Percentiles rank a stretch among this genome's conserved stretches.
Evolutionary conservation across 2,888 invertebrate species (phyloP).

Genomic region (Fragum fragum): DNA sequence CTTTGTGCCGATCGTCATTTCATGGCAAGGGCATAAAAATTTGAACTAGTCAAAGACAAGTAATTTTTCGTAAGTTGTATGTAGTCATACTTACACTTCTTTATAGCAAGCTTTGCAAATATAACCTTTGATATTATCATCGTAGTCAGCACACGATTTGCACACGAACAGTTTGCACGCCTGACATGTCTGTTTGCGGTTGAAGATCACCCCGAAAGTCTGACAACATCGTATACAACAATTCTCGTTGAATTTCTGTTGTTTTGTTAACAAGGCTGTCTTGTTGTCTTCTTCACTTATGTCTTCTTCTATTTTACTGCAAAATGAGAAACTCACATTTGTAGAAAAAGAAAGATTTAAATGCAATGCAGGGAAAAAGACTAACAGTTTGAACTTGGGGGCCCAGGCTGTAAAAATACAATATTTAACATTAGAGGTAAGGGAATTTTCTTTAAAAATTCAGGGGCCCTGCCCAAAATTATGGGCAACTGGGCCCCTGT

Average conservation of each 20-base stretch:
- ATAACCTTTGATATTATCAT: slow-evolving; percentile 78
- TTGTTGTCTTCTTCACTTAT: slow-evolving; percentile 80
- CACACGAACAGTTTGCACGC: slow-evolving; percentile 84
- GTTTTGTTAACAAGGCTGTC: slow-evolving; percentile 74
- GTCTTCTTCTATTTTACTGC: slow-evolving; percentile 81
- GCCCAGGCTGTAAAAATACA: no score
- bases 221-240: slow-evolving; percentile 84
- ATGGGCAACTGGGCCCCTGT: no score
- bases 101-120: slow-evolving; percentile 84
- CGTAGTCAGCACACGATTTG: slow-evolving; percentile 83
- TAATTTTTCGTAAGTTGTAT: no score
- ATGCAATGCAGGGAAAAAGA: no score
- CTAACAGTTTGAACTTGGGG: no score
- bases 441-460: no score
- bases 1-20: no score
- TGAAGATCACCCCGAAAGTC: slow-evolving; percentile 84
- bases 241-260: slow-evolving; percentile 82
- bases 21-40: no score
- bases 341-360: no score
- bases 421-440: no score
- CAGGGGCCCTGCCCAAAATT: no score
- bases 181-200: slow-evolving; percentile 83
- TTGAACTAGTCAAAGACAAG: no score
- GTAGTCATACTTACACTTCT: slow-evolving; percentile 82
- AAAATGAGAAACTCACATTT: slow-evolving; percentile 45